Base-by-base conservation (phyloP, 2,888 invertebrate genomes). In the Oscheius sp. region DNA sequence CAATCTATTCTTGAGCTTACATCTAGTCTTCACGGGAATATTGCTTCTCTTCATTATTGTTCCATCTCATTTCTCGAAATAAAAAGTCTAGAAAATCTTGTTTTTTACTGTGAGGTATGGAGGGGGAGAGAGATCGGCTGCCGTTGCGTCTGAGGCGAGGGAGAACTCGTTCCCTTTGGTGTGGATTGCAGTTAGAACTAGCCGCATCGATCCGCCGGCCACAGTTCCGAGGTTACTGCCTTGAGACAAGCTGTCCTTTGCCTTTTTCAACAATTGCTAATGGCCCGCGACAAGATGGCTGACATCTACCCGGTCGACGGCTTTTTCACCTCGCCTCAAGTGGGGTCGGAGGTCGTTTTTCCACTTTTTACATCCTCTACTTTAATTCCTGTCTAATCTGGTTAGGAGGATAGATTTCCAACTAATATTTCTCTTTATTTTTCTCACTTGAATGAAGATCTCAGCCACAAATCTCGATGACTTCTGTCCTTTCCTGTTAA, bases 11-110 rank as follows among this genome's bases (percentile, higher is more conserved):
- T 25, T 58, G 61, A 61, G 45, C 45, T 61, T 61, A 61, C 21
- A 61, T 61, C 61, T 61, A 61, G 61, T 61, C 61, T 13, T 29
- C 21, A 58, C 58, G 58, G 58, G 43, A 58, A 25, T 29, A 58
- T 58, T 27, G 56, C 56, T 25, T 12, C 29, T 58, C n/a, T 27
- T 58, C 21, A 27, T 58, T 25, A 58, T 58, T 58, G 21, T 21
- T 25, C 27, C 21, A 21, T 25, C 13, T 21, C 55, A 12, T 13
- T 27, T 58, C 12, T 58, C n/a, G 29, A 43, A 61, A 61, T 18
- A 55, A 23, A 25, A 55, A 55, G 25, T 23, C 7, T 61, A 35
- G 35, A 35, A 35, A 35, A 9, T 9, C 35, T 6, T 3, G 5
- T 35, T 9, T 35, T 35, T 35, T 35, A n/a, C n/a, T n/a, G n/a